These are phyloP conservation scores for Acrocephalus arundinaceus DNA, from an alignment of 2,113 vertebrate genomes.

Conservation along the genomic window DNA sequence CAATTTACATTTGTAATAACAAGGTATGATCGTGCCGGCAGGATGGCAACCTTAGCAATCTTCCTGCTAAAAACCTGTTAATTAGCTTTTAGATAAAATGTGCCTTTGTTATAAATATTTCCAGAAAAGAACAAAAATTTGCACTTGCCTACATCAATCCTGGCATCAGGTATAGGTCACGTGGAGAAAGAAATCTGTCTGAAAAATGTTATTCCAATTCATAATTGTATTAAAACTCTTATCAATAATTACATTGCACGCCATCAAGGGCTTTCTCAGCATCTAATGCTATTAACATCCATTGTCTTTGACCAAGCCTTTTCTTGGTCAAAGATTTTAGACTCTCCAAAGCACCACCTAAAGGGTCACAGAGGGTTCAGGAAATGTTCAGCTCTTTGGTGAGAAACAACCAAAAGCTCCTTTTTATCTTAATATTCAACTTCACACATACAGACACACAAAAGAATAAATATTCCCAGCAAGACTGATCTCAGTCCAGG, in stretches of 20 bases:
- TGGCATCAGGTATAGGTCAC: not conserved
- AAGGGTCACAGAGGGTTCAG: not conserved
- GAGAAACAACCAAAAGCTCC: not conserved
- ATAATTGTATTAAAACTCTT: not conserved
- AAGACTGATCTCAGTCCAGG: not conserved
- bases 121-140: not conserved
- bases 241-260: not conserved
- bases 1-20: not conserved
- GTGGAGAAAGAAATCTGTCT: not conserved
- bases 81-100: constrained; percentile 4
- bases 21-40: not conserved
- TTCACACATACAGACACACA: not conserved
- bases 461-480: not conserved
- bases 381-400: not conserved
- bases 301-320: not conserved
- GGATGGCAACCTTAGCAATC: not conserved
- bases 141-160: not conserved
- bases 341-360: not conserved
- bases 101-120: not conserved
- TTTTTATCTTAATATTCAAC: not conserved
- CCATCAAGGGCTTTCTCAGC: not conserved
- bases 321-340: not conserved
- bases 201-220: not conserved
- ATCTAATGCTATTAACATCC: not conserved
- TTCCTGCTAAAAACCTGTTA: constrained; percentile 2